A percentile compares a stretch with the other conserved stretches of the same genome.
Evolutionary conservation across 2,888 invertebrate species (phyloP).

Genomic region (Axea sp.): DNA sequence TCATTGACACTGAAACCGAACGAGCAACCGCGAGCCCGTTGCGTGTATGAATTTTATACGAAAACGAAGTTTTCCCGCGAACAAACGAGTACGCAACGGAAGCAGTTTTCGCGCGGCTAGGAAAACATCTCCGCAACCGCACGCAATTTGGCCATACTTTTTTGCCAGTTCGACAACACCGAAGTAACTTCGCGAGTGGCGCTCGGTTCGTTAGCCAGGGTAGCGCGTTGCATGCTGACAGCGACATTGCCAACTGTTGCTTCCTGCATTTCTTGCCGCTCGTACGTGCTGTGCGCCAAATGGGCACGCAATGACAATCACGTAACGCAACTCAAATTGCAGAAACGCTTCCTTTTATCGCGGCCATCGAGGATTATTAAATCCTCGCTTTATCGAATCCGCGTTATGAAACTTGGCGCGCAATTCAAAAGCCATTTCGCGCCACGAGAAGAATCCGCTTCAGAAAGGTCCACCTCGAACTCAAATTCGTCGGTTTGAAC

Average conservation of each 20-base stretch:
- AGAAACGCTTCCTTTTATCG: slow-evolving; percentile 3
- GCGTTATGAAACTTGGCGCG: too few relatives aligned
- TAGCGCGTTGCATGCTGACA: slow-evolving; percentile 53
- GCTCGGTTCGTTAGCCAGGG: slow-evolving; percentile 59
- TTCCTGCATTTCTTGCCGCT: slow-evolving; percentile 55
- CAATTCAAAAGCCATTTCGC: too few relatives aligned
- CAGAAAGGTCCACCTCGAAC: too few relatives aligned
- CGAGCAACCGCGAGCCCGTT: slow-evolving; percentile 24
- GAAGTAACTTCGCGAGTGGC: slow-evolving; percentile 55
- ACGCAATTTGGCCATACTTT: too few relatives aligned
- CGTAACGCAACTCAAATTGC: slow-evolving; percentile 26
- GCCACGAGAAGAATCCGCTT: too few relatives aligned
- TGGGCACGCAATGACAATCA: slow-evolving; percentile 39
- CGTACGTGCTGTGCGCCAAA: slow-evolving; percentile 42
- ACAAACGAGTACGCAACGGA: slow-evolving; percentile 9
- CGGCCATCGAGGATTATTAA: too few relatives aligned
- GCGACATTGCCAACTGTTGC: slow-evolving; percentile 59
- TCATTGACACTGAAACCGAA: too few relatives aligned
- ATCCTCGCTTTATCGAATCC: too few relatives aligned
- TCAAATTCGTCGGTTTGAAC: too few relatives aligned
- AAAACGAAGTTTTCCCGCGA: neutral
- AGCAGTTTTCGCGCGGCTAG: slow-evolving; percentile 7
- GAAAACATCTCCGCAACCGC: too few relatives aligned
- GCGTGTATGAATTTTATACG: slow-evolving; percentile 6
- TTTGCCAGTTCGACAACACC: slow-evolving; percentile 24